Percentiles rank a stretch among this genome's conserved stretches.
These are phyloP conservation scores for Lasioglossum vierecki DNA, from an alignment of 2,888 invertebrate genomes.

Conservation along the genomic window DNA sequence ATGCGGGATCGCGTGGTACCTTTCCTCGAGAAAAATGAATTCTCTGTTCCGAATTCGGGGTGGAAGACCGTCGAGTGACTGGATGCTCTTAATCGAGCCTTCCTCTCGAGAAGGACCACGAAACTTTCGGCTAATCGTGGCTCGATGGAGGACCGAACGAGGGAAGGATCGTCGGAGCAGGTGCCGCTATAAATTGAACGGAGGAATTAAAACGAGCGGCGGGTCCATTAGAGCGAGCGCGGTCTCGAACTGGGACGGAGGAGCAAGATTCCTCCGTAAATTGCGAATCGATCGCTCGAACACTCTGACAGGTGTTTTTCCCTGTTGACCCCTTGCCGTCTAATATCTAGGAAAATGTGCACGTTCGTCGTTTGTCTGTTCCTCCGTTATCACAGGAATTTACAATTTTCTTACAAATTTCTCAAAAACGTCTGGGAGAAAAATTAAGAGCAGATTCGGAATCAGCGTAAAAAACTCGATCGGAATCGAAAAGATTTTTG, in stretches of 20 bases:
- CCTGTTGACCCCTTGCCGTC: background rate
- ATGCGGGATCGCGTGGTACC: background rate
- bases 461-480: too few relatives aligned
- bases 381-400: background rate
- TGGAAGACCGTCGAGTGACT: background rate
- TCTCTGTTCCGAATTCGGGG: background rate
- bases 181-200: constrained; percentile 36
- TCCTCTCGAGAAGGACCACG: constrained; percentile 25
- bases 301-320: constrained; percentile 5
- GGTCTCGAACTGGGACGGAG: background rate
- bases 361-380: background rate
- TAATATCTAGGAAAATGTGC: background rate
- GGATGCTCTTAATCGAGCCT: constrained; percentile 29
- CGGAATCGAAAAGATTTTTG: too few relatives aligned
- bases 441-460: too few relatives aligned
- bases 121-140: constrained; percentile 39
- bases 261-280: background rate
- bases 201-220: constrained; percentile 3
- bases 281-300: constrained; percentile 1
- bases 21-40: constrained; percentile 3
- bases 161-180: background rate
- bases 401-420: too few relatives aligned
- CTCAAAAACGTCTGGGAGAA: too few relatives aligned
- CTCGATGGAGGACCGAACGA: constrained; percentile 27
- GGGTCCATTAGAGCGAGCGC: background rate